A percentile compares a stretch with the other conserved stretches of the same genome.
These are phyloP conservation scores for Andinoacara biseriatus DNA, from an alignment of 2,113 vertebrate genomes.

Conservation along the genomic window DNA sequence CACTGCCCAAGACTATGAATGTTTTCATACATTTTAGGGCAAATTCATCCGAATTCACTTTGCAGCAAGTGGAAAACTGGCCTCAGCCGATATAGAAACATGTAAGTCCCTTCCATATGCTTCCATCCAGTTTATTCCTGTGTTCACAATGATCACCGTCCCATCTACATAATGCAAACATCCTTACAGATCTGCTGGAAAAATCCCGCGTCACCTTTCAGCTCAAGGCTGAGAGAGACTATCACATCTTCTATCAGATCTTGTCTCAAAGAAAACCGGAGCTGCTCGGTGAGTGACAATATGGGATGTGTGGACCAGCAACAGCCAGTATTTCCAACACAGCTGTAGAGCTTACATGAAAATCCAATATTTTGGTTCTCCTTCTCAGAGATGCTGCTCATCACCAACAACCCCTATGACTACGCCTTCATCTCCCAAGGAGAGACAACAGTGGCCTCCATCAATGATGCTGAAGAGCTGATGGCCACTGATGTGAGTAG, in stretches of 20 bases:
- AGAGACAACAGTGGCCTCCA: slow-evolving; percentile 76
- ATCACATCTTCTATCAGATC: slow-evolving; percentile 95
- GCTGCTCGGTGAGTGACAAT: slow-evolving; percentile 80
- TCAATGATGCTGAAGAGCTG: slow-evolving; percentile 75
- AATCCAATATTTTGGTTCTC: neutral
- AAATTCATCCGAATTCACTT: slow-evolving; percentile 95
- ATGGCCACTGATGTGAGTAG: slow-evolving; percentile 76
- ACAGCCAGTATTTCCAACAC: neutral
- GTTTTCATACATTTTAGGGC: slow-evolving; percentile 70
- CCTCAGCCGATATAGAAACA: slow-evolving; percentile 91
- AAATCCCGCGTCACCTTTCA: slow-evolving; percentile 91
- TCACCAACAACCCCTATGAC: slow-evolving; percentile 82
- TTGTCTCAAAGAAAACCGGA: slow-evolving; percentile 92
- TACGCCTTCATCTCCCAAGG: slow-evolving; percentile 81
- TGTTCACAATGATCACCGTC: neutral
- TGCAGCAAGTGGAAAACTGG: slow-evolving; percentile 86
- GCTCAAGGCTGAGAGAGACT: slow-evolving; percentile 90
- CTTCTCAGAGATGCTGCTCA: slow-evolving; percentile 78
- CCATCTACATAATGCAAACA: neutral
- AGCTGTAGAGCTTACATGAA: neutral
- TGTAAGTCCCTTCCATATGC: slow-evolving; percentile 74
- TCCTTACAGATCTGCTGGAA: slow-evolving; percentile 86
- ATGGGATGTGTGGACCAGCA: neutral
- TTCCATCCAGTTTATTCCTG: neutral
- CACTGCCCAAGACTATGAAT: neutral